phyloP scores from a whole-genome alignment of 2,888 invertebrate species.

The Mimas tiliae region DNA sequence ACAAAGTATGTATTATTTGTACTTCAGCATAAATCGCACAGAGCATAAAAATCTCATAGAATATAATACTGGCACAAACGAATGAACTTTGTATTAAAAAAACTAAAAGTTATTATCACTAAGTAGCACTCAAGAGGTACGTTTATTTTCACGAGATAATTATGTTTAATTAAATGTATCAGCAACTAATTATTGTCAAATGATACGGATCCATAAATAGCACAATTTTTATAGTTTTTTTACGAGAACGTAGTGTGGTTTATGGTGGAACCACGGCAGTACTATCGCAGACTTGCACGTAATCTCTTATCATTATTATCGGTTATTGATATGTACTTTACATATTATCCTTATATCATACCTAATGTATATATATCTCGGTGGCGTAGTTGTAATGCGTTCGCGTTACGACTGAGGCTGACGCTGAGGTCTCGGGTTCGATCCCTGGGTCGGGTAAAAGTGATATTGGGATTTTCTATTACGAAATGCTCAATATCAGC shows the following conservation, averaged over 20 bases:
- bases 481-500: too few relatives aligned
- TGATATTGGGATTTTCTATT: too few relatives aligned
- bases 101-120: background rate
- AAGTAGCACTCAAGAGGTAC: background rate
- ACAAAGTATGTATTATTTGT: too few relatives aligned
- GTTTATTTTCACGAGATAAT: slow-evolving; percentile 10
- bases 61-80: too few relatives aligned
- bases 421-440: too few relatives aligned
- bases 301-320: slow-evolving; percentile 24
- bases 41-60: background rate
- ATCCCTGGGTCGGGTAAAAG: too few relatives aligned
- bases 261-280: slow-evolving; percentile 1
- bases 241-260: background rate
- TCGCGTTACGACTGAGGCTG: too few relatives aligned
- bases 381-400: too few relatives aligned
- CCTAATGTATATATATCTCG: too few relatives aligned
- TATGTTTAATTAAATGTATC: slow-evolving; percentile 21
- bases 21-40: too few relatives aligned
- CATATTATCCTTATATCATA: background rate
- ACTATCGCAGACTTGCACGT: background rate
- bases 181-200: background rate
- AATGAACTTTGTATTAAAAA: background rate
- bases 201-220: slow-evolving; percentile 20
- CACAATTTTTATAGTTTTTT: slow-evolving; percentile 9
- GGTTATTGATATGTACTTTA: slow-evolving; percentile 19